Evolutionary conservation across 2,888 invertebrate genomes (phyloP).

Genomic region (Cheilosia vernalis): DNA sequence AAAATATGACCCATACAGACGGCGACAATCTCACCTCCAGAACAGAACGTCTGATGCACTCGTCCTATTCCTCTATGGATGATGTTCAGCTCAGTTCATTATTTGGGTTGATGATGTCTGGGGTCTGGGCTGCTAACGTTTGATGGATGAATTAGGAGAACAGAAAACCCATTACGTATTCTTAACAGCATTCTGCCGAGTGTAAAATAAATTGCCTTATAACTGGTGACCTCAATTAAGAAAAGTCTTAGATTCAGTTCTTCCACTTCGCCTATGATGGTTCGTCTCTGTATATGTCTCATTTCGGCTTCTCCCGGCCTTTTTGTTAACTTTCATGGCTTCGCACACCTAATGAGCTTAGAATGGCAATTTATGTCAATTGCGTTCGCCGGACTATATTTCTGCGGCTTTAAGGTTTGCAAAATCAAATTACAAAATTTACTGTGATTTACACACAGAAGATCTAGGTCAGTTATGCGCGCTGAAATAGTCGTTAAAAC

Average conservation of each 20-base stretch:
- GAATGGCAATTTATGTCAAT: slow-evolving; percentile 51
- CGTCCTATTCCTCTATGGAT: slow-evolving; percentile 1
- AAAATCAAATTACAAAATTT: slow-evolving; percentile 19
- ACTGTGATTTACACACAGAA: slow-evolving; percentile 20
- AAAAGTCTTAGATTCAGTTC: slow-evolving; percentile 55
- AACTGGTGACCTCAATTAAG: slow-evolving; percentile 72
- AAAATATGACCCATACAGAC: slow-evolving; percentile 1
- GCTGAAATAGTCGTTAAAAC: slow-evolving; percentile 36
- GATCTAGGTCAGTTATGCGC: slow-evolving; percentile 50
- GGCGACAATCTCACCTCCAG: slow-evolving; percentile 18
- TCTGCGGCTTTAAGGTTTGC: slow-evolving; percentile 24
- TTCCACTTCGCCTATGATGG: slow-evolving; percentile 17
- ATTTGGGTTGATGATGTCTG: slow-evolving; percentile 60
- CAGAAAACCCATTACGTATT: slow-evolving; percentile 62
- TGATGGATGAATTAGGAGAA: slow-evolving; percentile 52
- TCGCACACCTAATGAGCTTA: slow-evolving; percentile 70
- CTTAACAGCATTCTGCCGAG: slow-evolving; percentile 57
- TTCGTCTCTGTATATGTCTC: slow-evolving; percentile 6
- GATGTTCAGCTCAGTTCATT: slow-evolving; percentile 19
- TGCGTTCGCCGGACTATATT: slow-evolving; percentile 18
- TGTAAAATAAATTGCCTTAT: slow-evolving; percentile 72
- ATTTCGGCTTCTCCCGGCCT: slow-evolving; percentile 30
- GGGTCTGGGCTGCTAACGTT: slow-evolving; percentile 9
- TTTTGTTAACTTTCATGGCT: slow-evolving; percentile 53
- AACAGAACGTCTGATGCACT: slow-evolving; percentile 18